Evolutionary conservation across 2,113 vertebrate genomes (phyloP), one percentile per base, ranked within the genome.

Genomic region (Cephalopholis sonnerati): DNA sequence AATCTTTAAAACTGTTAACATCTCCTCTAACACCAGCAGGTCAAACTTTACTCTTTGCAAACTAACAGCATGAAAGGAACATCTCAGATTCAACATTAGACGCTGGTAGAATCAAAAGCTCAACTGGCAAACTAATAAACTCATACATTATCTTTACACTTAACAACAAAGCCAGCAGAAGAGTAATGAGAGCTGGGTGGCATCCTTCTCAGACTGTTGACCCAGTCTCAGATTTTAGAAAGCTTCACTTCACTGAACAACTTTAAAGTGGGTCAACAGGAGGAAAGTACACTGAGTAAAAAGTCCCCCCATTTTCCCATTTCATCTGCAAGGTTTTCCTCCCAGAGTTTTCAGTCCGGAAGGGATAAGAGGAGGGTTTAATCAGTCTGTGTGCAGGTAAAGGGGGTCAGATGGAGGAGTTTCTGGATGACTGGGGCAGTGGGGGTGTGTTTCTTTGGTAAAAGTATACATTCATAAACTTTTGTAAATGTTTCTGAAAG

Each of bases 261-360:
- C 46, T 71, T 70, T 24, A 63, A 64, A 71, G 58, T 79, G 67
- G 58, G 67, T 71, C 58, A 24, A 32, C 2, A 59, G 15, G n/a
- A 62, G 29, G 32, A 61, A 48, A 69, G 75, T 36, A 8, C 16
- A 27, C 36, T 9, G 22, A 63, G 27, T 3, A 13, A 25, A 74
- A 36, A 24, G 27, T 39, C n/a, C 24, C n/a, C 36, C 39, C 1
- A 22, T 41, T 15, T 54, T 64, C 48, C 72, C 8, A 1, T 18
- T 53, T 75, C 59, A 48, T 75, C 59, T 22, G 61, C 11, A 7
- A 24, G 29, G 29, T 55, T 24, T 25, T 36, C 50, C n/a, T 71
- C 24, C 68, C 9, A 25, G 69, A 41, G n/a, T 71, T 44, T 71
- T 27, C 12, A 4, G 25, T 4, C 69, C 53, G 25, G 44, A 2